phyloP scores from a whole-genome alignment of 1,140 invertebrate species.

The Drosophila busckii region DNA sequence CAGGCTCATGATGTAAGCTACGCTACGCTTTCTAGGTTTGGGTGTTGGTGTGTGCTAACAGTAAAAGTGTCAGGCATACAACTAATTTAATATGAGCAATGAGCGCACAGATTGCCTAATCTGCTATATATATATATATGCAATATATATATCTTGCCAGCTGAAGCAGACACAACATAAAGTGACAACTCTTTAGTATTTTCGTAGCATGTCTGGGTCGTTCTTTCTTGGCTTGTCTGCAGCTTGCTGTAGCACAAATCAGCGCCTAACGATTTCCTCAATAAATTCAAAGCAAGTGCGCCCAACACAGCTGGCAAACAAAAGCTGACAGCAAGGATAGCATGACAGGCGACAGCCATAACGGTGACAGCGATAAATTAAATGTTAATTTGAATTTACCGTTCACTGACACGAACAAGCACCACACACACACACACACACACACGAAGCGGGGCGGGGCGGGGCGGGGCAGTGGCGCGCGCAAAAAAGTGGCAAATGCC shows the following conservation, averaged over 20 bases:
- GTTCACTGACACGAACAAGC: constrained; percentile 70
- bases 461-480: too few relatives aligned
- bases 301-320: constrained; percentile 27
- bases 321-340: constrained; percentile 11
- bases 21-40: too few relatives aligned
- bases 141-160: too few relatives aligned
- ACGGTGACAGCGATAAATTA: constrained; percentile 77
- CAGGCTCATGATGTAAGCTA: constrained; percentile 31
- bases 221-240: too few relatives aligned
- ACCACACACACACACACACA: constrained; percentile 17
- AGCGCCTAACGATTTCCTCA: constrained; percentile 59
- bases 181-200: too few relatives aligned
- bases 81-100: constrained; percentile 3
- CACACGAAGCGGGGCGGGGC: too few relatives aligned
- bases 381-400: constrained; percentile 77
- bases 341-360: constrained; percentile 74
- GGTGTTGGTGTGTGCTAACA: too few relatives aligned
- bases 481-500: constrained; percentile 61
- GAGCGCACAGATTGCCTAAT: too few relatives aligned
- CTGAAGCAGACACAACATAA: too few relatives aligned
- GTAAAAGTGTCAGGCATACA: constrained; percentile 1
- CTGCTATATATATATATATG: too few relatives aligned
- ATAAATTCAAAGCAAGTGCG: constrained; percentile 51
- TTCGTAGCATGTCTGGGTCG: too few relatives aligned
- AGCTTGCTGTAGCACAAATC: too few relatives aligned